These are phyloP conservation scores for Clunio marinus DNA, from an alignment of 2,888 invertebrate species.

Conservation along the genomic window DNA sequence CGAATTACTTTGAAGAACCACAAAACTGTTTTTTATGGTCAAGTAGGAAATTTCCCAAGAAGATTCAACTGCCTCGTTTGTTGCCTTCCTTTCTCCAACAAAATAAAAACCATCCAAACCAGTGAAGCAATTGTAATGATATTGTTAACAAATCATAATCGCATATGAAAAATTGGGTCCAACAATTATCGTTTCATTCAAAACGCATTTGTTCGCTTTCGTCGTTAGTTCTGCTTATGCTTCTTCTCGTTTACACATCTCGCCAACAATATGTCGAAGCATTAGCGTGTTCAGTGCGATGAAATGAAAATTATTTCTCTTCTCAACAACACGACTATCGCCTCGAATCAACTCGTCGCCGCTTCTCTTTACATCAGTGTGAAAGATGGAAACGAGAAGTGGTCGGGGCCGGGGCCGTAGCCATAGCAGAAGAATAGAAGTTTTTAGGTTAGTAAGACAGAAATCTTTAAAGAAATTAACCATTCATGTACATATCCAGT, in stretches of 20 bases:
- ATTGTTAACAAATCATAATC: slow-evolving; percentile 1
- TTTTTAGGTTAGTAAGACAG: slow-evolving; percentile 39
- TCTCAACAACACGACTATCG: neutral
- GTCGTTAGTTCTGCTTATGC: neutral
- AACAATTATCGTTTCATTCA: slow-evolving; percentile 39
- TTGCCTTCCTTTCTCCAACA: neutral
- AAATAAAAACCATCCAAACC: neutral
- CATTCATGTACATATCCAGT: slow-evolving; percentile 27
- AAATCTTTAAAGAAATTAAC: slow-evolving; percentile 33
- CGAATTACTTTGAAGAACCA: neutral
- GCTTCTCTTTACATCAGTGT: neutral
- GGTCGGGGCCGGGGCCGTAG: slow-evolving; percentile 1
- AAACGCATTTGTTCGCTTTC: neutral
- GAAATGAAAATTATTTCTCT: neutral
- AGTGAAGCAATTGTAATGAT: neutral
- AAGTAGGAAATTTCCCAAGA: neutral
- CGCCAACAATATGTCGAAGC: no score
- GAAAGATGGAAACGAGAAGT: neutral
- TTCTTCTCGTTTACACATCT: neutral
- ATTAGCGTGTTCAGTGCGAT: slow-evolving; percentile 4
- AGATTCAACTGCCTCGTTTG: neutral
- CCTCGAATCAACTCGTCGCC: neutral
- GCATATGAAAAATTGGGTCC: slow-evolving; percentile 25
- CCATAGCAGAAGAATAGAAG: slow-evolving; percentile 18
- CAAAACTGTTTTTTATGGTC: neutral